These are phyloP conservation scores for Sarcophaga carnaria DNA, from an alignment of 2,888 invertebrate genomes.

Conservation along the genomic window DNA sequence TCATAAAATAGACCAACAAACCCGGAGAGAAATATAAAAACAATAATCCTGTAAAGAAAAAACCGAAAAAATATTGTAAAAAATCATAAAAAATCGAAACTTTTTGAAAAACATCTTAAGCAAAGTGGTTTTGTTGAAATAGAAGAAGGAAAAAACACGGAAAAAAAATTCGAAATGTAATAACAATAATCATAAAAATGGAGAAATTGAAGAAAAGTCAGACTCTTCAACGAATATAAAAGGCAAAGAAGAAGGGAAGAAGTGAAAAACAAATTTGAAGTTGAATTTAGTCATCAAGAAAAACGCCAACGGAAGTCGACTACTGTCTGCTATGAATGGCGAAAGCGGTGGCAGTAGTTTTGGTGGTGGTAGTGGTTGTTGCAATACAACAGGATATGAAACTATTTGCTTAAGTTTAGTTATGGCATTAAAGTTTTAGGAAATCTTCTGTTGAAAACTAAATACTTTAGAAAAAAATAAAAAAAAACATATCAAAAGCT, in stretches of 20 bases:
- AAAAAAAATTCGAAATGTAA: constrained; percentile 61
- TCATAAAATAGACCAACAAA: background rate
- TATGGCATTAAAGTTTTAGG: constrained; percentile 37
- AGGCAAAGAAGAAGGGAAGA: background rate
- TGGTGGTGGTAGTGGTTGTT: background rate
- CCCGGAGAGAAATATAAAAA: constrained; percentile 31
- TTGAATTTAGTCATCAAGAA: constrained; percentile 68
- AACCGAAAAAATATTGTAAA: constrained; percentile 21
- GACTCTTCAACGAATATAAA: background rate
- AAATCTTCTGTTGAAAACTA: too few relatives aligned
- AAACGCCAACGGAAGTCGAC: constrained; percentile 65
- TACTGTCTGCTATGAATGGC: constrained; percentile 12
- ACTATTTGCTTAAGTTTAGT: constrained; percentile 50
- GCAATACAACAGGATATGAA: constrained; percentile 35
- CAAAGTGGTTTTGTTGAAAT: constrained; percentile 37
- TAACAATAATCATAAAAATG: constrained; percentile 65
- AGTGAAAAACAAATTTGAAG: constrained; percentile 47
- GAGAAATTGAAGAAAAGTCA: constrained; percentile 51
- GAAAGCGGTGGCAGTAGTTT: background rate
- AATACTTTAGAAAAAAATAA: too few relatives aligned
- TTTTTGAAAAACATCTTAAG: constrained; percentile 60
- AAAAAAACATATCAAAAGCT: too few relatives aligned
- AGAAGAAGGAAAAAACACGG: background rate
- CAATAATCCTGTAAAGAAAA: constrained; percentile 24
- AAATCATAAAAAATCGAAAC: constrained; percentile 53